Base-by-base conservation (phyloP, 2,888 invertebrate species). In the Anodontia alba region DNA sequence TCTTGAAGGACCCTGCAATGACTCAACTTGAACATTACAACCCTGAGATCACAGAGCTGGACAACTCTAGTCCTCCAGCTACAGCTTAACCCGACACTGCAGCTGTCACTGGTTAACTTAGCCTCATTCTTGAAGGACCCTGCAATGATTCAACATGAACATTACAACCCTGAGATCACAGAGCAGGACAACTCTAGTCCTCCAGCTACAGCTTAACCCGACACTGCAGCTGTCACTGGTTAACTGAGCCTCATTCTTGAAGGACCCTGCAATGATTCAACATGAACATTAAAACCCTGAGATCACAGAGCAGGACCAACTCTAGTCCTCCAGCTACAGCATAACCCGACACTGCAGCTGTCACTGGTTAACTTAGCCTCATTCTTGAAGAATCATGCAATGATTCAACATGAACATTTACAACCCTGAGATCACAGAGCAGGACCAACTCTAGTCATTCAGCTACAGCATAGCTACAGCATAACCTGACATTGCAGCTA, bases 161-260 rank as follows among this genome's bases (percentile, higher is more conserved):
- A n/a, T n/a, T n/a, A n/a, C n/a, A 0, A 99, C 96, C 68, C 99
- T 96, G 38, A 99, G 94, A 94, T 99, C 99, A 99, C 96, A 98
- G 96, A 1, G 98, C n/a, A 94, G 0, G 99, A 97, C 80, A 99
- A 95, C n/a, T n/a, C n/a, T n/a, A n/a, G n/a, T n/a, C n/a, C n/a
- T n/a, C n/a, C n/a, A n/a, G n/a, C n/a, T n/a, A n/a, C n/a, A n/a
- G n/a, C n/a, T n/a, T n/a, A n/a, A 0, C 99, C 99, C 90, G 96
- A 96, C 0, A 99, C 96, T 0, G 98, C 97, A 23, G 98, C 98
- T 81, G 99, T 96, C 15, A 98, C 96, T 0, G 98, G 97, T 94
- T 99, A 99, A 80, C 96, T 96, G 70, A 97, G 96, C 72, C 96
- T 95, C 77, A 97, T 96, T 68, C 96, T 95, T 0, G 96, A 96